phyloP scores from a whole-genome alignment of 1,140 invertebrate species.

The Drosophila lacertosa region DNA sequence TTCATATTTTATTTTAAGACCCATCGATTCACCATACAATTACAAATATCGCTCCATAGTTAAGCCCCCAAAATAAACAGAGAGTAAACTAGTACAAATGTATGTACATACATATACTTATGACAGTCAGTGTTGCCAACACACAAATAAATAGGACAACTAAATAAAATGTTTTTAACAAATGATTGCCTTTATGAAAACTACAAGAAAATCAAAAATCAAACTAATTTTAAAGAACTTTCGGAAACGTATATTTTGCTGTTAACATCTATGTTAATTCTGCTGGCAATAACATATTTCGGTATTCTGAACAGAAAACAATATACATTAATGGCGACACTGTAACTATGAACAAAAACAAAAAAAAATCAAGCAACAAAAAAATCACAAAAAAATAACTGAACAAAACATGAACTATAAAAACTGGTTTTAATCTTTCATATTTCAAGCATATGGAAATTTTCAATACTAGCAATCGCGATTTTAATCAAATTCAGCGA shows the following conservation, averaged over 20 bases:
- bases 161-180: constrained; percentile 29
- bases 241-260: constrained; percentile 32
- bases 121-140: constrained; percentile 42
- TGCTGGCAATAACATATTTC: constrained; percentile 20
- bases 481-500: constrained; percentile 47
- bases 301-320: constrained; percentile 12
- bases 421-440: constrained; percentile 46
- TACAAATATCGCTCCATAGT: constrained; percentile 1
- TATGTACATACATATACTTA: constrained; percentile 48
- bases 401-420: constrained; percentile 12
- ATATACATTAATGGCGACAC: constrained; percentile 33
- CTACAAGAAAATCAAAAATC: constrained; percentile 27
- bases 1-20: constrained; percentile 6
- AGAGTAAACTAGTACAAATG: constrained; percentile 37
- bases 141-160: constrained; percentile 5
- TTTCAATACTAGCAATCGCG: constrained; percentile 47
- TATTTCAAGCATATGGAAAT: constrained; percentile 22
- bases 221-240: constrained; percentile 35
- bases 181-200: constrained; percentile 39
- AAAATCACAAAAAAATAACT: constrained; percentile 4
- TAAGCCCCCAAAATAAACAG: constrained; percentile 16
- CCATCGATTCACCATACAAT: constrained; percentile 17
- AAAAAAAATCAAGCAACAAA: not conserved
- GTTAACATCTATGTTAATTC: constrained; percentile 27
- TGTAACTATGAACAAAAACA: constrained; percentile 9